These are phyloP conservation scores for Characodon lateralis DNA, from an alignment of 2,797 vertebrate genomes.

Conservation along the genomic window DNA sequence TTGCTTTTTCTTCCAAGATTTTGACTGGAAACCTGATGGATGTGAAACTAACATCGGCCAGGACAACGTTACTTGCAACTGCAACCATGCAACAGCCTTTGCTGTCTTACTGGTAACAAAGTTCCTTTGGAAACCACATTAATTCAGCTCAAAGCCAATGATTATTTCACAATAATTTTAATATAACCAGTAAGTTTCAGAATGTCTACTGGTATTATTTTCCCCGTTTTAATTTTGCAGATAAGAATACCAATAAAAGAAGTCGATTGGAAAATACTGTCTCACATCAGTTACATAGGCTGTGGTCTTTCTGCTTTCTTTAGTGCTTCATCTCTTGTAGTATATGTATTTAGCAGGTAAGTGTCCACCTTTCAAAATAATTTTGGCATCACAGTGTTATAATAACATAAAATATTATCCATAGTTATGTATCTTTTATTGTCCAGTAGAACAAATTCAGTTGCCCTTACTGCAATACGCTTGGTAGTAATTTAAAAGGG, in stretches of 20 bases:
- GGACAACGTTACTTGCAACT: slow-evolving; percentile 52
- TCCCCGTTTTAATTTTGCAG: slow-evolving; percentile 28
- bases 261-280: slow-evolving; percentile 70
- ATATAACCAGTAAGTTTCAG: neutral
- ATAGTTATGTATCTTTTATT: neutral
- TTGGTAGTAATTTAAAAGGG: neutral
- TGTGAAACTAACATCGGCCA: slow-evolving; percentile 5
- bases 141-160: no score
- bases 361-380: slow-evolving; percentile 8
- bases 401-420: neutral
- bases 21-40: slow-evolving; percentile 56
- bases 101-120: slow-evolving; percentile 73
- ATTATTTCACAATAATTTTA: neutral
- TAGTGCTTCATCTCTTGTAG: slow-evolving; percentile 56
- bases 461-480: neutral
- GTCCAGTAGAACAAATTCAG: neutral
- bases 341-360: slow-evolving; percentile 56
- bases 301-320: slow-evolving; percentile 76
- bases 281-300: slow-evolving; percentile 75
- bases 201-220: neutral
- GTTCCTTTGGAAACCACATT: neutral
- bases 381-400: neutral
- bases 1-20: neutral
- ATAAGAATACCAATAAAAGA: slow-evolving; percentile 18
- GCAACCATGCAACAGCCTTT: slow-evolving; percentile 74